Base-by-base conservation (phyloP, 1,140 invertebrate genomes). In the Diachasmimorpha longicaudata region DNA sequence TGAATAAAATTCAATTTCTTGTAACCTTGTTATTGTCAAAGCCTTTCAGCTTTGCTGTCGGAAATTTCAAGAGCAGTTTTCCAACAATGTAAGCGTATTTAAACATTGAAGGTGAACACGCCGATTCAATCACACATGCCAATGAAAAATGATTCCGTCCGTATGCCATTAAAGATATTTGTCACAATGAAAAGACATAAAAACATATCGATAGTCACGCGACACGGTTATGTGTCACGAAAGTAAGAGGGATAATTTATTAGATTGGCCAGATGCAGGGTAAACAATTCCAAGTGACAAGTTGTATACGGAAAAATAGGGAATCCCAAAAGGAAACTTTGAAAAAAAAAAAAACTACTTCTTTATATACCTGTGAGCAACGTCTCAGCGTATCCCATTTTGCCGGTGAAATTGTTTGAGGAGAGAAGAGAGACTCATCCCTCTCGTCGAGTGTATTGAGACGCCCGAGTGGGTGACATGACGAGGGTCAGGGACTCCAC, bases 401-500 rank as follows among this genome's bases (percentile, higher is more conserved):
- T 74, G 72, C 67, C 44, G 63, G 72, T 74, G 72, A 74, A 74
- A 74, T 74, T 74, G 63, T 74, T 70, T 31, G 67, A 37, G 66
- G 36, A 70, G 48, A 55, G 44, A 8, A 67, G 39, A 42, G 39
- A 42, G 67, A 69, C 72, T 78, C 52, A 42, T 39, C 39, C 31
- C 21, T 44, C 48, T 66, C 55, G 52, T 42, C 46, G 72, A 72
- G 46, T 74, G 77, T 86, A 88, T 88, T 86, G 87, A 88, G 85
- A 88, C 79, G 82, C 85, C 81, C 74, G 68, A 70, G 82, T 77
- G 78, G 81, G 82, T 81, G 83, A 86, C 82, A 81, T 85, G 87
- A 88, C 87, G 86, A 88, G 87, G 87, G 87, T 88, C 86, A 83
- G 79, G 39, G 42, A 70, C 42, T 70, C 11, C 37, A 31, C 31